Percentiles rank a stretch among this genome's conserved stretches.
Conservation (phyloP, 2,797 vertebrate species). For the Sebastes matsubarae region DNA sequence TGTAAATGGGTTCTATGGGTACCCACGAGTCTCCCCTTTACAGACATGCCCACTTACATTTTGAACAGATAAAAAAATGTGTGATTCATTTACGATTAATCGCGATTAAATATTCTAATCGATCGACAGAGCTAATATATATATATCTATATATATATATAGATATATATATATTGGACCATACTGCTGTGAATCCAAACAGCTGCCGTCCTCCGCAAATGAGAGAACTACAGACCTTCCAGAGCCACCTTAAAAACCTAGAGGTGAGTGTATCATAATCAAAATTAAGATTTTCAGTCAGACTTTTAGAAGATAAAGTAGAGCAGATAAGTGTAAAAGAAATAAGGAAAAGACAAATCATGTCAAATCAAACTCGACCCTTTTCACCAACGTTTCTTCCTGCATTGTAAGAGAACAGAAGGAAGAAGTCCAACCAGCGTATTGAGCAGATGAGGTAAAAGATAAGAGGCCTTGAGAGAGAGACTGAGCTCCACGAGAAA, state of each 20-base stretch:
- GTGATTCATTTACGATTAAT: no score
- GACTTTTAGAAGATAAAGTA: no score
- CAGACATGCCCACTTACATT: no score
- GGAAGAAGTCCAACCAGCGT: neutral
- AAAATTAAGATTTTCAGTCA: neutral
- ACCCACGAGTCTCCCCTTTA: no score
- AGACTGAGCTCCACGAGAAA: constrained; percentile 12
- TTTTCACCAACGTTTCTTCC: neutral
- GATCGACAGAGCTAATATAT: no score
- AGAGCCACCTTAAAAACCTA: neutral
- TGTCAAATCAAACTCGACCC: neutral
- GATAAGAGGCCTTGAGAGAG: constrained; percentile 36
- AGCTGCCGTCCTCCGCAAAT: neutral
- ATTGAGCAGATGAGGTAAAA: constrained; percentile 12
- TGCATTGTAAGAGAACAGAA: neutral
- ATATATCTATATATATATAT: no score
- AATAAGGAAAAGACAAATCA: neutral
- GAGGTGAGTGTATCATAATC: neutral
- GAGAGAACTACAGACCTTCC: neutral
- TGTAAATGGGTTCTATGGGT: no score
- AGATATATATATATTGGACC: no score
- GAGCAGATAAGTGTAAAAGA: neutral
- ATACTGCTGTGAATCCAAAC: neutral
- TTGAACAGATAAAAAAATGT: no score
- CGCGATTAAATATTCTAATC: no score